Percentiles rank a stretch among this genome's conserved stretches.
These are phyloP conservation scores for Psittacus erithacus DNA, from an alignment of 2,113 vertebrate species.

Conservation along the genomic window DNA sequence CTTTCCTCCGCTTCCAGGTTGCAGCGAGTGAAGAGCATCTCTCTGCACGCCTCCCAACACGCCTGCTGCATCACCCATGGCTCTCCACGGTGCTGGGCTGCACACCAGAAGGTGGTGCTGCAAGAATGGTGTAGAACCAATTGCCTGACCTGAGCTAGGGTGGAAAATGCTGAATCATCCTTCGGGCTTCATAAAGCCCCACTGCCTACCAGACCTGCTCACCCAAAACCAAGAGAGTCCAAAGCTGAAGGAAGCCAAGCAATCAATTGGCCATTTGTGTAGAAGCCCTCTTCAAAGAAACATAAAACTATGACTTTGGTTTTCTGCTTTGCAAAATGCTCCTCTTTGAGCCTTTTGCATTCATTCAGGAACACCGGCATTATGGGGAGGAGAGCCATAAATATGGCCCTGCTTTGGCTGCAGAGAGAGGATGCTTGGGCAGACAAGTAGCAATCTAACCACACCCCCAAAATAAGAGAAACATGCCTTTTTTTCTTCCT, in stretches of 20 bases:
- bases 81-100: not conserved
- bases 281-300: not conserved
- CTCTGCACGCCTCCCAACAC: accelerated
- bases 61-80: accelerated
- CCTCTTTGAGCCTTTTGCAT: not conserved
- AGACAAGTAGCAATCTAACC: not conserved
- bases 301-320: accelerated
- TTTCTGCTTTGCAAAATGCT: not conserved
- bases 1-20: not conserved
- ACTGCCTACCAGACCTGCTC: not conserved
- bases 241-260: not conserved
- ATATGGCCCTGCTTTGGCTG: not conserved
- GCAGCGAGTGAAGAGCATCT: not conserved
- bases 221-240: not conserved
- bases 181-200: not conserved
- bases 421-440: not conserved
- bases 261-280: not conserved
- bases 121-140: not conserved
- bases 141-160: not conserved
- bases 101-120: not conserved
- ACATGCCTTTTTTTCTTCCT: not conserved
- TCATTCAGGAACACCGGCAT: not conserved
- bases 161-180: slow-evolving; percentile 24
- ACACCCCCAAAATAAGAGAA: not conserved
- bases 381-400: not conserved